Base-by-base conservation (phyloP, 2,888 invertebrate genomes). In the Erpobdella octoculata region DNA sequence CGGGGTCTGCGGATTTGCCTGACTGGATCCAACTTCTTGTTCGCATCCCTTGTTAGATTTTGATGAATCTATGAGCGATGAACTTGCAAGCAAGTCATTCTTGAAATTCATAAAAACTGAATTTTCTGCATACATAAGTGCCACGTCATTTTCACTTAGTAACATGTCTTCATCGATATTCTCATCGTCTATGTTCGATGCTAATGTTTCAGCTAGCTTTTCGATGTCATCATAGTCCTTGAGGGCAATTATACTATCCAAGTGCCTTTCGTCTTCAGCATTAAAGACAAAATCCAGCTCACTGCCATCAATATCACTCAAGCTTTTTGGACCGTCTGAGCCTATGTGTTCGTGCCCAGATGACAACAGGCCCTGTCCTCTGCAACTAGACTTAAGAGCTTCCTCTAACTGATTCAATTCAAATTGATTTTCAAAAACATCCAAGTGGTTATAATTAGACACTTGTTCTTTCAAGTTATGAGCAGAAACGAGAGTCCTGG, bases 191-290 rank as follows among this genome's bases (percentile, higher is more conserved):
- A 69, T 69, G 48, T 69, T 69, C 18, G 69, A 69, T 58, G 69
- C 69, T 2, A 69, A 36, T 48, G 69, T 48, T 35, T 58, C 69
- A n/a, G 69, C 69, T 15, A 69, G 35, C 36, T 58, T 69, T 69
- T 69, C 69, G 21, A 69, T 69, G 35, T 69, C 69, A 35, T 69
- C 69, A 35, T 69, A 69, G 28, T 69, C 69, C 37, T 36, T 69
- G 31, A 33, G 31, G 3, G 69, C 69, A n/a, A 69, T 69, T 4
- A 69, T 69, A 21, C 58, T 69, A 35, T 69, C 69, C 9, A 69
- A 37, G 35, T 69, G 69, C 25, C 35, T 69, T 33, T 69, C 69
- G 28, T 69, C 69, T 8, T 69, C 69, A 9, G 58, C 69, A 58
- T 69, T 69, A 31, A 69, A 53, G 21, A 41, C 46, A 36, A 69